phyloP scores from a whole-genome alignment of 1,140 invertebrate genomes.

The Pogonomyrmex barbatus region DNA sequence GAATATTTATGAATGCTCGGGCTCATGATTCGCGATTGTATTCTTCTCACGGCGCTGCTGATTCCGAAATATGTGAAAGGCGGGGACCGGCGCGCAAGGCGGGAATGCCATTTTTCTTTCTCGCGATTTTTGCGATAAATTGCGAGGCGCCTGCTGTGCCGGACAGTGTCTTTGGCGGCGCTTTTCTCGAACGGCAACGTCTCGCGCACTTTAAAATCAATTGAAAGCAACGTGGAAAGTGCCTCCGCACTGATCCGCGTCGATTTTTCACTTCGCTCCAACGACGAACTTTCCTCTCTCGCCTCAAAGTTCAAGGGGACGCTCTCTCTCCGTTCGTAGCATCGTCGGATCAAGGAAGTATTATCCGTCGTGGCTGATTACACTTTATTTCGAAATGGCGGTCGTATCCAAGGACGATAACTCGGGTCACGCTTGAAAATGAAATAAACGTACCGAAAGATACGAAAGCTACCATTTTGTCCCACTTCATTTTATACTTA shows the following conservation, averaged over 20 bases:
- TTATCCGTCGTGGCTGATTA: constrained; percentile 47
- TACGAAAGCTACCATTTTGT: constrained; percentile 5
- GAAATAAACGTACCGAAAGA: constrained; percentile 23
- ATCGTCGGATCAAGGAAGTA: constrained; percentile 38
- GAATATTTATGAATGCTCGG: not conserved
- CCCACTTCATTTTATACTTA: constrained; percentile 3
- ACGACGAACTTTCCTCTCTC: constrained; percentile 24
- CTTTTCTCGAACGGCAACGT: constrained; percentile 58
- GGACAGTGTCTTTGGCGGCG: constrained; percentile 52
- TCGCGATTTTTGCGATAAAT: constrained; percentile 66
- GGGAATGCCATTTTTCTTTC: constrained; percentile 49
- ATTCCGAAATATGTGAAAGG: constrained; percentile 28
- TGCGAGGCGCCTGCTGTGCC: constrained; percentile 62
- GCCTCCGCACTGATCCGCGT: constrained; percentile 54
- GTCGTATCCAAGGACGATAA: constrained; percentile 17
- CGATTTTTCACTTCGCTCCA: constrained; percentile 68
- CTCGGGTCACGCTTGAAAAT: constrained; percentile 1
- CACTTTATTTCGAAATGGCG: constrained; percentile 30
- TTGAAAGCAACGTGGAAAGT: constrained; percentile 66
- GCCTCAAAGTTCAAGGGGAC: constrained; percentile 41
- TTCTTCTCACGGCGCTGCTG: not conserved
- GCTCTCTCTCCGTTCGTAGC: constrained; percentile 32
- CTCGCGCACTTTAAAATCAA: constrained; percentile 69
- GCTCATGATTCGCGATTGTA: constrained; percentile 6
- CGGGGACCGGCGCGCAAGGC: constrained; percentile 29